Conservation (phyloP, 2,797 vertebrate genomes). For the Leptatherina wallacei region DNA sequence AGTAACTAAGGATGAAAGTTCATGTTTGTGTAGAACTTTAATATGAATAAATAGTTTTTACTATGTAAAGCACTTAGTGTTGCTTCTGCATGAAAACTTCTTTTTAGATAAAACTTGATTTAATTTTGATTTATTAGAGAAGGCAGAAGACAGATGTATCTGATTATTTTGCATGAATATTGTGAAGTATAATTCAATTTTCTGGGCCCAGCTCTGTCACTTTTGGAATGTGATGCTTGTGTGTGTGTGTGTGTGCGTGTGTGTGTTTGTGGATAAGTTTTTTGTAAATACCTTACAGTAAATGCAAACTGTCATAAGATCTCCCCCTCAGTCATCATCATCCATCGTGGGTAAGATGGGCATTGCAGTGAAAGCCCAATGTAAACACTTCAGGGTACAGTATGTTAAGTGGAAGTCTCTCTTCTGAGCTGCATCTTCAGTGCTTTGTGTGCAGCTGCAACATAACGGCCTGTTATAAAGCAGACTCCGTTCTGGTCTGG, state of each 20-base stretch:
- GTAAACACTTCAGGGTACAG: conserved; percentile 73
- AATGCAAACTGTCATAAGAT: conserved; percentile 49
- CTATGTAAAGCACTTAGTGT: too few relatives aligned
- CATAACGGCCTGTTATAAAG: conserved; percentile 69
- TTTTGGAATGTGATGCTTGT: conserved; percentile 38
- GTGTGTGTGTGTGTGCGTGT: background rate
- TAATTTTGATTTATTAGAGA: background rate
- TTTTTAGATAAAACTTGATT: too few relatives aligned
- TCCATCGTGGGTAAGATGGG: conserved; percentile 72
- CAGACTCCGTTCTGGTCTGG: conserved; percentile 73
- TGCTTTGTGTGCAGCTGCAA: conserved; percentile 32
- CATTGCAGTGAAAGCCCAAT: conserved; percentile 46
- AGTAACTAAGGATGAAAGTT: too few relatives aligned
- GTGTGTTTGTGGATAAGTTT: conserved; percentile 15
- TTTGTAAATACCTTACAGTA: conserved; percentile 41
- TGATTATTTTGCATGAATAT: background rate
- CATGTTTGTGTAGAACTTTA: too few relatives aligned
- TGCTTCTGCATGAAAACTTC: too few relatives aligned
- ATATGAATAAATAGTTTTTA: too few relatives aligned
- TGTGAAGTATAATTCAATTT: conserved; percentile 3
- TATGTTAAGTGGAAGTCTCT: conserved; percentile 60
- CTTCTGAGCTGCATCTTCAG: conserved; percentile 40
- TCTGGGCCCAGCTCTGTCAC: conserved; percentile 8
- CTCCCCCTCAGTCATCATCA: conserved; percentile 70
- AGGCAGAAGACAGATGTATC: background rate